A percentile compares a stretch with the other conserved stretches of the same genome.
Conservation (phyloP, 2,888 invertebrate genomes). For the Caenorhabditis sp. region DNA sequence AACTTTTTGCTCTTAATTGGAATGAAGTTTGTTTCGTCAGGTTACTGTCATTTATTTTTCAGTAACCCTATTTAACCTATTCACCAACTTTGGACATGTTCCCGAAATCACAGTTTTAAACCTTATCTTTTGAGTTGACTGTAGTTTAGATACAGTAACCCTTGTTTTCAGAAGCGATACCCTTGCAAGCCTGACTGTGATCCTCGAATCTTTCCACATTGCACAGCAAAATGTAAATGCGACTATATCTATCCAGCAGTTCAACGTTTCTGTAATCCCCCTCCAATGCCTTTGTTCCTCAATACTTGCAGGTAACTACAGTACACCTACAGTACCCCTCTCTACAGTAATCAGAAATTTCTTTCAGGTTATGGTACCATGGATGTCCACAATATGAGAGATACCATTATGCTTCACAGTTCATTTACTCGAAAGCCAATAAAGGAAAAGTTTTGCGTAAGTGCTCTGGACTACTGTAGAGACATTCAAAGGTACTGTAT, state of each 20-base stretch:
- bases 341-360: no score
- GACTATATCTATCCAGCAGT: conserved; percentile 63
- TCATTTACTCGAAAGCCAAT: conserved; percentile 64
- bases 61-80: no score
- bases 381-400: conserved; percentile 63
- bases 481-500: background rate
- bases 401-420: conserved; percentile 66
- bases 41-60: no score
- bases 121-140: no score
- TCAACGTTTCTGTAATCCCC: conserved; percentile 66
- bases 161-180: conserved; percentile 50
- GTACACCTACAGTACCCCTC: background rate
- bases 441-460: conserved; percentile 64
- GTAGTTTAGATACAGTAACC: background rate
- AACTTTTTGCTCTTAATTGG: no score
- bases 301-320: conserved; percentile 57
- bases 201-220: conserved; percentile 55
- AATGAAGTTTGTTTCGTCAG: no score
- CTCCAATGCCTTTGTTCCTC: conserved; percentile 63
- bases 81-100: no score
- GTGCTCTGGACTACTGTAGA: background rate
- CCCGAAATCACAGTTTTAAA: no score
- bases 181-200: conserved; percentile 66
- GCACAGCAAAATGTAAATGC: conserved; percentile 65
- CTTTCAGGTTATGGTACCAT: conserved; percentile 64